Evolutionary conservation across 2,113 vertebrate species (phyloP).

Genomic region (Melanerpes aurifrons): DNA sequence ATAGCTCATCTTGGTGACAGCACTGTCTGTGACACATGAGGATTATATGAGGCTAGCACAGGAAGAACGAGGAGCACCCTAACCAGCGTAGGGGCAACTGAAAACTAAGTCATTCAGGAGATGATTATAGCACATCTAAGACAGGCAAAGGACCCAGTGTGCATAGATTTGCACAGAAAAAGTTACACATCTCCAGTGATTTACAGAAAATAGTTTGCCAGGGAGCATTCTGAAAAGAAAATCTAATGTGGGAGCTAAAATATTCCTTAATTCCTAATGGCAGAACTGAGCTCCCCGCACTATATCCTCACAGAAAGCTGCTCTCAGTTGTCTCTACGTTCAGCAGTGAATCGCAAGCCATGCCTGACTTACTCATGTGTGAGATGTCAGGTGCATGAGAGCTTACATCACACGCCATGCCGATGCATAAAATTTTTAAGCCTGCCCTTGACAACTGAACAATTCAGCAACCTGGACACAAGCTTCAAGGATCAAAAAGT

Average conservation of each 20-base stretch:
- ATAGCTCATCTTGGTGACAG: background rate
- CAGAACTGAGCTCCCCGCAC: background rate
- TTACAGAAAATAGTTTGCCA: background rate
- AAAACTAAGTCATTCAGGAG: background rate
- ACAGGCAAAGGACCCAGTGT: background rate
- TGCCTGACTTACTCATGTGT: slow-evolving; percentile 31
- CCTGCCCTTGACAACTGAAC: slow-evolving; percentile 64
- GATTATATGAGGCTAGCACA: background rate
- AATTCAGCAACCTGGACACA: slow-evolving; percentile 49
- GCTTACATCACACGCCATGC: slow-evolving; percentile 58
- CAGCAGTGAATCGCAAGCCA: slow-evolving; percentile 19
- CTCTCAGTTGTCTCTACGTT: slow-evolving; percentile 44
- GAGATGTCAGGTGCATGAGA: slow-evolving; percentile 64
- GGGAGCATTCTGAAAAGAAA: background rate
- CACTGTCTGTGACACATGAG: background rate
- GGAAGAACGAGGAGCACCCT: background rate
- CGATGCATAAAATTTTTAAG: slow-evolving; percentile 66
- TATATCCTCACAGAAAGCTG: background rate
- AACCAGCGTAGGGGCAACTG: background rate
- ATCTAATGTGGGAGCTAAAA: background rate
- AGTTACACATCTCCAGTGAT: background rate
- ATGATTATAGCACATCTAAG: background rate
- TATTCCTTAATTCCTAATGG: background rate
- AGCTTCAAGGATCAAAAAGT: slow-evolving; percentile 60
- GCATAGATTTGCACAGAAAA: background rate